Evolutionary conservation across 2,113 vertebrate species (phyloP), one percentile per base, ranked within the genome.

Genomic region (Chionis minor): DNA sequence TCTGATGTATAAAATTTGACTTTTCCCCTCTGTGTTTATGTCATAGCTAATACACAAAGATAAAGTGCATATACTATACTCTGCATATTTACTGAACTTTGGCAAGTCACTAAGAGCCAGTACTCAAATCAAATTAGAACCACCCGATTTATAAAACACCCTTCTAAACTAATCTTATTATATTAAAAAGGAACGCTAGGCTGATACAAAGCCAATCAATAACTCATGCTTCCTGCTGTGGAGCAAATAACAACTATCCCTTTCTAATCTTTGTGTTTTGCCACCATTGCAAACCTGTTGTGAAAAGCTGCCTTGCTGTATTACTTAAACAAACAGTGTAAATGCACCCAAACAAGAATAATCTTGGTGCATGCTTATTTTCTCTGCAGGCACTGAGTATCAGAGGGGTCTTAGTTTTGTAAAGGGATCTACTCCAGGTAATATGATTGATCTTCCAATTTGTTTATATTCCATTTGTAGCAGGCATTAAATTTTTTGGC

Each of bases 51-150:
- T 97, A 94, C 93, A 95, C 84, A 95, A 66, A 94, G 83, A 90
- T 94, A 91, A 97, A 97, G 86, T 93, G 61, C 73, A 82, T 90
- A 83, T 93, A 97, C 49, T 90, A 59, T 28, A 32, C 70, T 81
- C 75, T 94, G 90, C 89, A 95, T 94, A 95, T 97, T 97, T 97
- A 94, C 90, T 96, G 88, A 96, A 97, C 58, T 91, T 95, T 97
- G 95, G 78, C 86, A 86, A 97, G 77, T 86, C n/a, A 78, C 92
- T 81, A 63, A 91, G 93, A 97, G 77, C 45, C 63, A 70, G 93
- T 95, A 92, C 87, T 78, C 96, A 96, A 96, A 95, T 91, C 70
- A 97, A 94, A 96, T 97, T 80, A 88, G 81, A 97, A 74, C 72
- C 15, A 67, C 73, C 61, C 35, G 7, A 94, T 93, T 95, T 97